These are phyloP conservation scores for Sternarchorhynchus goeldii DNA, from an alignment of 2,797 vertebrate genomes.

Conservation along the genomic window DNA sequence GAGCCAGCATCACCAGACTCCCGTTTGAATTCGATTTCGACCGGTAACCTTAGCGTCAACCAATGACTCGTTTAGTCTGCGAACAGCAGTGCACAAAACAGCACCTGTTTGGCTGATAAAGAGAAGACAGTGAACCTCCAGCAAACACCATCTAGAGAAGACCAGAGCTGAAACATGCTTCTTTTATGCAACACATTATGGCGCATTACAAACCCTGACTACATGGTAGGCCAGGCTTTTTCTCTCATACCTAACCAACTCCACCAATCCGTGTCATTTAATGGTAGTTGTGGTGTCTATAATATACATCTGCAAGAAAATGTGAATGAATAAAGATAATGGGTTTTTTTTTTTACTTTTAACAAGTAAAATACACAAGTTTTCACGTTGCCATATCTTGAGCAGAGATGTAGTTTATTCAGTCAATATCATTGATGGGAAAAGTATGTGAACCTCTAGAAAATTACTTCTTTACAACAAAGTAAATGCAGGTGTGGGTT, in stretches of 20 bases:
- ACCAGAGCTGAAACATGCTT: not conserved
- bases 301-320: no score
- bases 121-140: not conserved
- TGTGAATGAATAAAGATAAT: no score
- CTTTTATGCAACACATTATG: conserved; percentile 12
- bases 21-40: conserved; percentile 21
- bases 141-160: not conserved
- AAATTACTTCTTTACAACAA: no score
- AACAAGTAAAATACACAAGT: no score
- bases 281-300: no score
- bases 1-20: conserved; percentile 12
- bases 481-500: no score
- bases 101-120: conserved; percentile 6
- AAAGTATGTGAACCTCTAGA: no score
- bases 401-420: no score
- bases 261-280: not conserved
- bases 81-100: conserved; percentile 10
- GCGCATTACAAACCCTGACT: conserved; percentile 21
- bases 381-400: no score
- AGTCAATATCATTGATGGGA: no score
- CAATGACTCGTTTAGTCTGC: conserved; percentile 8
- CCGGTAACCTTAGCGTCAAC: conserved; percentile 15
- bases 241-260: not conserved
- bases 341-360: no score
- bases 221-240: conserved; percentile 21